These are phyloP conservation scores for Heliopora coerulea DNA, from an alignment of 92 coral and sea anemone genomes.

Conservation along the genomic window DNA sequence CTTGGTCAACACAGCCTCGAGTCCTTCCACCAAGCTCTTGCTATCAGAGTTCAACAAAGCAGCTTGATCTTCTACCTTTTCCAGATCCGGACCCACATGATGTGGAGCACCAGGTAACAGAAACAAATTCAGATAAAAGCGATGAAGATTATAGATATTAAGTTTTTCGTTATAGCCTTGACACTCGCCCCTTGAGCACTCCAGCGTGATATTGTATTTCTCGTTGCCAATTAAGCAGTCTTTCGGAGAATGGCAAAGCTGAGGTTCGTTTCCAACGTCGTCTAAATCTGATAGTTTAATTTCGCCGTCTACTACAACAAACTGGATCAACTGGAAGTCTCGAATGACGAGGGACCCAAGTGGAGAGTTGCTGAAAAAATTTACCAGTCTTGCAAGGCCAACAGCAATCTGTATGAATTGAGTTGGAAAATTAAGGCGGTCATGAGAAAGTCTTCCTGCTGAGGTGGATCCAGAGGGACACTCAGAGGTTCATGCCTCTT, in stretches of 20 bases:
- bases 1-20: constrained; percentile 59
- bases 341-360: constrained; percentile 81
- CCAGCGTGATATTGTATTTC: constrained; percentile 59
- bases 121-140: constrained; percentile 64
- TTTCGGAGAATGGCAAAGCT: constrained; percentile 50
- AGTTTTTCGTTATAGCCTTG: constrained; percentile 59
- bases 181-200: constrained; percentile 64
- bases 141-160: constrained; percentile 57
- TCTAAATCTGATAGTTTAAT: constrained; percentile 83
- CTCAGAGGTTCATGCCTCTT: no score
- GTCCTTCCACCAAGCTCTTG: constrained; percentile 50
- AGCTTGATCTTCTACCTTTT: constrained; percentile 44
- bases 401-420: constrained; percentile 67
- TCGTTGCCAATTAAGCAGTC: constrained; percentile 72
- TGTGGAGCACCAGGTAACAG: constrained; percentile 80
- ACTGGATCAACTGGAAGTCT: constrained; percentile 86
- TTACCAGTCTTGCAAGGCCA: constrained; percentile 73
- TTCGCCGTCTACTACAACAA: constrained; percentile 80
- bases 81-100: constrained; percentile 46
- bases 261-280: constrained; percentile 90
- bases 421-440: no score
- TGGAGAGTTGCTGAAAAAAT: constrained; percentile 72
- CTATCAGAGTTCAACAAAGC: constrained; percentile 54
- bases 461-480: no score
- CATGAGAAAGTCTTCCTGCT: no score